phyloP scores from a whole-genome alignment of 2,113 vertebrate species.

The Galeopterus variegatus region DNA sequence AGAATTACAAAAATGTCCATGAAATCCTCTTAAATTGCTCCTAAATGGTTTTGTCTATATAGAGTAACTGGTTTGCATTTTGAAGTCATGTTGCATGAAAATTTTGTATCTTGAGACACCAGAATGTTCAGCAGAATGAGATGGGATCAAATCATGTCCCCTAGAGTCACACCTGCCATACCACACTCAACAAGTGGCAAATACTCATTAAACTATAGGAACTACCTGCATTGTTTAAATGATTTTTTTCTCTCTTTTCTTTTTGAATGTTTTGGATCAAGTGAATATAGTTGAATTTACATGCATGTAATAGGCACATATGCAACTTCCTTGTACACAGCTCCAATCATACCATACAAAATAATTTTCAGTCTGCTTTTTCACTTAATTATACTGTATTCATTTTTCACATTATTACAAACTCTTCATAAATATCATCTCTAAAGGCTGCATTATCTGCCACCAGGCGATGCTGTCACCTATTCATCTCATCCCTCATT shows the following conservation, averaged over 20 bases:
- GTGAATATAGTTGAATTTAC: neutral
- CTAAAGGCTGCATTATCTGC: neutral
- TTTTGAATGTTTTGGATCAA: neutral
- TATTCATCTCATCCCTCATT: neutral
- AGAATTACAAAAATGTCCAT: neutral
- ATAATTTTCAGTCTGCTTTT: neutral
- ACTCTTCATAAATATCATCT: neutral
- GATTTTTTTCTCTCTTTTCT: neutral
- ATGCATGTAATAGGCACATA: rapidly evolving
- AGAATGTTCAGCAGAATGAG: neutral
- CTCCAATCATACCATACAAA: neutral
- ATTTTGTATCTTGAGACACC: neutral
- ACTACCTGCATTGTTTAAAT: too few relatives aligned
- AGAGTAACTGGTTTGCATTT: neutral
- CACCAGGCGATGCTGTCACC: rapidly evolving
- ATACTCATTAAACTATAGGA: neutral
- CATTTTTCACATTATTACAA: neutral
- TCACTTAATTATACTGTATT: neutral
- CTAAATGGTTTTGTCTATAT: neutral
- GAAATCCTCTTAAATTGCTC: neutral
- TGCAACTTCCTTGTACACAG: neutral
- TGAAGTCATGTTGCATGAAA: neutral
- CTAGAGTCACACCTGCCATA: too few relatives aligned
- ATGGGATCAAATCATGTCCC: too few relatives aligned
- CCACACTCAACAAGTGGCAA: neutral